phyloP scores from a whole-genome alignment of 2,888 invertebrate species.

The Apodemia mormo region DNA sequence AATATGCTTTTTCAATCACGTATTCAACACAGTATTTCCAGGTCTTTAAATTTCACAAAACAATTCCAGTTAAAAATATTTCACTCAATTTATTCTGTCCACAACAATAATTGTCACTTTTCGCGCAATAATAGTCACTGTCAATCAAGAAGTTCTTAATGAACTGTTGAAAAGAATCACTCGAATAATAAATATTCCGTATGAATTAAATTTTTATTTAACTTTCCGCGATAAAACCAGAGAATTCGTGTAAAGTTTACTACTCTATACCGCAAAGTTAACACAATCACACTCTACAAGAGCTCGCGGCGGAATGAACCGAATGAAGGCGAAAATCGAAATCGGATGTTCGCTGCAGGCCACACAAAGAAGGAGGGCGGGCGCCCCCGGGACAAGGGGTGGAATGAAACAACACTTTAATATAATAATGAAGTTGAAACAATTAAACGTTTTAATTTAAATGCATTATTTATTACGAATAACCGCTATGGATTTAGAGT shows the following conservation, averaged over 20 bases:
- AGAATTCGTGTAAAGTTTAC: constrained; percentile 74
- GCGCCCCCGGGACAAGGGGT: constrained; percentile 59
- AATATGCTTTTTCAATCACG: too few relatives aligned
- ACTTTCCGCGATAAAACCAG: constrained; percentile 35
- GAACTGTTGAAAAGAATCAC: background rate
- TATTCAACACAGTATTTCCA: constrained; percentile 6
- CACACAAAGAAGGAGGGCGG: constrained; percentile 49
- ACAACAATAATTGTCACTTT: constrained; percentile 61
- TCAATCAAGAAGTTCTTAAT: background rate
- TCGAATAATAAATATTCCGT: background rate
- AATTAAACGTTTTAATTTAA: constrained; percentile 81
- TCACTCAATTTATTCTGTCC: constrained; percentile 55
- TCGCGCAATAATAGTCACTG: constrained; percentile 40
- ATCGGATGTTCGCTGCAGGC: constrained; percentile 40
- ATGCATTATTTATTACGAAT: constrained; percentile 33
- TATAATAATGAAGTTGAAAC: constrained; percentile 81
- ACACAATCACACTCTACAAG: constrained; percentile 50
- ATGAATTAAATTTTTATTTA: background rate
- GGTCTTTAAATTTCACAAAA: constrained; percentile 38
- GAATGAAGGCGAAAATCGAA: constrained; percentile 38
- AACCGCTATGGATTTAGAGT: constrained; percentile 3
- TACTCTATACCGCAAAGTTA: constrained; percentile 33
- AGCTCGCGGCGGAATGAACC: constrained; percentile 66
- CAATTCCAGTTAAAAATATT: constrained; percentile 55
- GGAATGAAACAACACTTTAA: constrained; percentile 79